Percentiles rank a stretch among this genome's conserved stretches.
Evolutionary conservation across 2,888 invertebrate species (phyloP).

Genomic region (Leptopilina syphax): DNA sequence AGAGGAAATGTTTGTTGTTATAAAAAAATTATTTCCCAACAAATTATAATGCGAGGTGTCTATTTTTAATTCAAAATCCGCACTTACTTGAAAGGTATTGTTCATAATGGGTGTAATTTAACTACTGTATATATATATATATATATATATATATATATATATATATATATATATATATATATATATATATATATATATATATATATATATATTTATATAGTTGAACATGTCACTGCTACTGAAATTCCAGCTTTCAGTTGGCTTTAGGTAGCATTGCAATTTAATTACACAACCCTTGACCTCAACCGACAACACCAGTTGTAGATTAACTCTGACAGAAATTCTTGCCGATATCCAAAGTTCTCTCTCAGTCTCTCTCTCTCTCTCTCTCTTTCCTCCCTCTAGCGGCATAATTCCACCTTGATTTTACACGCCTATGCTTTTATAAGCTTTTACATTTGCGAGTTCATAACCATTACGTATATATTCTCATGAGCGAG

Average conservation of each 20-base stretch:
- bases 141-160: no score
- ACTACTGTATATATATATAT: background rate
- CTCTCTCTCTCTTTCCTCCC: background rate
- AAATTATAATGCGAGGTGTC: no score
- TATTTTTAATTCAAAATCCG: no score
- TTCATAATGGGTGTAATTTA: no score
- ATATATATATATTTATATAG: no score
- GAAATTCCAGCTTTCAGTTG: background rate
- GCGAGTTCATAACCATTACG: no score
- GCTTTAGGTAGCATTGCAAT: background rate
- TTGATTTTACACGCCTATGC: slow-evolving; percentile 19
- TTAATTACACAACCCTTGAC: slow-evolving; percentile 13
- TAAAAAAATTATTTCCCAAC: no score
- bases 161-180: no score
- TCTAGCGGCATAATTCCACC: background rate
- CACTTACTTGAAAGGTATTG: no score
- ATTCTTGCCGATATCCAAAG: background rate
- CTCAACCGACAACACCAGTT: background rate
- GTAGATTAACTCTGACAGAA: background rate
- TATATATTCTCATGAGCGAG: no score
- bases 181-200: no score
- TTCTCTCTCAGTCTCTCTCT: background rate
- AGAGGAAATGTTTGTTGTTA: no score
- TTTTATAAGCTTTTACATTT: background rate
- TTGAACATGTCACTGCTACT: slow-evolving; percentile 1